phyloP scores from a whole-genome alignment of 30 jellyfish, hydroid and myxozoan species.

The Rhopilema esculentum region DNA sequence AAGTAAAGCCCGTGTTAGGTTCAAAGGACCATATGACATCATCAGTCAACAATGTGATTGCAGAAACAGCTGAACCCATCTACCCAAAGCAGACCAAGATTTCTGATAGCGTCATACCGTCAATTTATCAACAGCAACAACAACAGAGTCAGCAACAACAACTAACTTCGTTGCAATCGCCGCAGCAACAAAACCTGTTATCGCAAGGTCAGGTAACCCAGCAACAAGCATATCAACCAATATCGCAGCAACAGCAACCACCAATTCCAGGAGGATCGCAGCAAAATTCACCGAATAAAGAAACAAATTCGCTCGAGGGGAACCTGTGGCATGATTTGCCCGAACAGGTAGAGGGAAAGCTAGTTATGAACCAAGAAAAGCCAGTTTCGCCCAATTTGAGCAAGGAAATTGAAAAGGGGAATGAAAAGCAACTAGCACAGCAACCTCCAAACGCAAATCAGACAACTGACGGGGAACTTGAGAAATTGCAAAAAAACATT shows the following conservation, averaged over 20 bases:
- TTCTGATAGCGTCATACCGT: not conserved
- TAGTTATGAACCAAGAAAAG: slow-evolving; percentile 43
- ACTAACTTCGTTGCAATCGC: not conserved
- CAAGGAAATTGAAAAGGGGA: slow-evolving; percentile 41
- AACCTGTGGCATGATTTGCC: slow-evolving; percentile 52
- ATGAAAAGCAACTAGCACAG: slow-evolving; percentile 82
- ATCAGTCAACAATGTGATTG: slow-evolving; percentile 32
- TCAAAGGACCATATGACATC: too few species aligned
- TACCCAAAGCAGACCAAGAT: slow-evolving; percentile 48
- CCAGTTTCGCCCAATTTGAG: slow-evolving; percentile 15
- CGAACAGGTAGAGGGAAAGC: slow-evolving; percentile 60
- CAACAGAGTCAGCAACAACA: slow-evolving; percentile 39
- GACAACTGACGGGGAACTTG: slow-evolving; percentile 30
- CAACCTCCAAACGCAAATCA: not conserved
- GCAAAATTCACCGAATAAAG: not conserved
- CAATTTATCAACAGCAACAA: slow-evolving; percentile 12
- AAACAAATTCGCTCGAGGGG: not conserved
- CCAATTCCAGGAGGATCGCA: not conserved
- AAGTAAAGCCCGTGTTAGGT: too few species aligned
- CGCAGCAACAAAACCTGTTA: not conserved
- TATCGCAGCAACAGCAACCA: slow-evolving; percentile 25
- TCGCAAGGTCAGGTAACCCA: not conserved
- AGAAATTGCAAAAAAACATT: slow-evolving; percentile 31
- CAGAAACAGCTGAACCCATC: slow-evolving; percentile 40
- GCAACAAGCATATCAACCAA: slow-evolving; percentile 11